Evolutionary conservation across 2,797 vertebrate species (phyloP), one percentile per base, ranked within the genome.

Genomic region (Sandelia bainsii): DNA sequence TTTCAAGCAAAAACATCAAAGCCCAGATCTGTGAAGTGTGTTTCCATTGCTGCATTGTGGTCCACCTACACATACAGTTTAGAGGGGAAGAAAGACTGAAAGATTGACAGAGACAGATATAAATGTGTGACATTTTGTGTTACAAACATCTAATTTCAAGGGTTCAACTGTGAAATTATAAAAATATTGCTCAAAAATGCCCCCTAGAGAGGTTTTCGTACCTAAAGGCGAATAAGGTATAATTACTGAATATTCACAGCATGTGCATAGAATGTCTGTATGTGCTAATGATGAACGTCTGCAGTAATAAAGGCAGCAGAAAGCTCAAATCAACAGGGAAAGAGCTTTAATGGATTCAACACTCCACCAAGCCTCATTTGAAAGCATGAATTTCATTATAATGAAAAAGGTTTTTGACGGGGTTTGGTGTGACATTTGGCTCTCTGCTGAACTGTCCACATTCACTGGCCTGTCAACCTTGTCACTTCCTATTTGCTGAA

Each of bases 401-500:
- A 84, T 88, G 62, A 85, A 91, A 86, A 87, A 69, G 77, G 60
- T 52, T 92, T 90, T 79, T 93, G 91, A 93, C 91, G 91, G 90
- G 60, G 76, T 74, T 56, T 65, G 69, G 77, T 84, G 81, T 90
- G 90, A 94, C 92, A 91, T 91, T 91, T 90, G 90, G 71, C 84
- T 91, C 77, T 75, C 71, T 79, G 77, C 78, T 91, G 72, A 75
- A 90, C 89, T 77, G 79, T 88, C 85, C 91, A 86, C 87, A 79
- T 83, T 88, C 87, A 62, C 83, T 54, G 62, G 53, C 74, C 82
- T 91, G 93, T 92, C 93, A 93, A 59, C 59, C 83, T 70, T 93
- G 93, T 94, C 94, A 92, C 89, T 91, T 93, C 79, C 79, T 69
- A 90, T 94, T 94, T 91, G 88, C 80, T 77, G 72, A 86, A 75